Conservation (phyloP, 2,113 vertebrate species). For the Ancistrus triradiatus region DNA sequence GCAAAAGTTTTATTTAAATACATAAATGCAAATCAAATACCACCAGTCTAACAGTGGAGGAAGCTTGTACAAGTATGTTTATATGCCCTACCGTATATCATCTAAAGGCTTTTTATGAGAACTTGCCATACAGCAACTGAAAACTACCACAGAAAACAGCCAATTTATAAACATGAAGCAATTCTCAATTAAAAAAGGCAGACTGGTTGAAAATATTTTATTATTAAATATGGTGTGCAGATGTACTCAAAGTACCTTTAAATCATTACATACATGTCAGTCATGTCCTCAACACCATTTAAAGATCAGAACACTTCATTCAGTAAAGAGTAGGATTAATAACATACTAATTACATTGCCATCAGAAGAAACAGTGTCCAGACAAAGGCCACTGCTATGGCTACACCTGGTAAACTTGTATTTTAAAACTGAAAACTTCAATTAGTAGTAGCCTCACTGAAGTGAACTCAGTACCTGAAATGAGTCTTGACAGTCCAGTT, state of each 20-base stretch:
- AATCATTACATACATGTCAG: slow-evolving; percentile 5
- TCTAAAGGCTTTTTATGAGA: too few species aligned
- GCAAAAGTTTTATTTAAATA: too few species aligned
- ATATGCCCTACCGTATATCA: too few species aligned
- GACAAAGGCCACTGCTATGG: slow-evolving; percentile 16
- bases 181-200: slow-evolving; percentile 6
- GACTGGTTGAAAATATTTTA: slow-evolving; percentile 9
- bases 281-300: slow-evolving; percentile 9
- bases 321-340: slow-evolving; percentile 5
- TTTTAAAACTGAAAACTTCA: slow-evolving; percentile 6
- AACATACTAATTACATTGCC: slow-evolving; percentile 22
- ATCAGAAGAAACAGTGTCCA: slow-evolving; percentile 19
- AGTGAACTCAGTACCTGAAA: slow-evolving; percentile 28
- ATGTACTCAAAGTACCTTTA: slow-evolving; percentile 36
- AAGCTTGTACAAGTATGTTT: too few species aligned
- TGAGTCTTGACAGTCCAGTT: slow-evolving; percentile 9
- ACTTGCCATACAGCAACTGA: too few species aligned
- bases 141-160: not conserved
- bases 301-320: not conserved
- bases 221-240: slow-evolving; percentile 41
- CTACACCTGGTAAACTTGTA: slow-evolving; percentile 12
- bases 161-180: slow-evolving; percentile 22
- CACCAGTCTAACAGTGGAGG: too few species aligned
- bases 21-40: too few species aligned
- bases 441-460: slow-evolving; percentile 44